Conservation (phyloP, 2,797 vertebrate genomes). For the Micrastur ruficollis region DNA sequence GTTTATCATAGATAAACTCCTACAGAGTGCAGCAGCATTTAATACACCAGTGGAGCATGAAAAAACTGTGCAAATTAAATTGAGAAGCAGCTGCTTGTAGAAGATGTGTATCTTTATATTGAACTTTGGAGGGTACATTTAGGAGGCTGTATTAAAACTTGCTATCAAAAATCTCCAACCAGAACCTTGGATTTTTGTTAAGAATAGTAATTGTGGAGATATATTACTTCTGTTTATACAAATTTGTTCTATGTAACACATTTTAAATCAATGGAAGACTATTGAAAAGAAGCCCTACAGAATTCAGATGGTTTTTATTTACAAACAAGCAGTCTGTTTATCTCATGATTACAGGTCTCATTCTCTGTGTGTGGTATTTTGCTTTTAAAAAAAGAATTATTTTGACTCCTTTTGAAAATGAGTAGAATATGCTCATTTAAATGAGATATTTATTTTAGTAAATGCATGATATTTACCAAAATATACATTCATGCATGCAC, state of each 20-base stretch:
- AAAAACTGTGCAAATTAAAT: constrained; percentile 93
- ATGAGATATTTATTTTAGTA: not conserved
- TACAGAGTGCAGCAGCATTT: constrained; percentile 88
- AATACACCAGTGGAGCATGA: constrained; percentile 95
- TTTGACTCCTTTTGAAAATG: not conserved
- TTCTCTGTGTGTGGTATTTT: not conserved
- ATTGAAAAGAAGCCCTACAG: not conserved
- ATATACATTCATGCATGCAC: not conserved
- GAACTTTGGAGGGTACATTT: constrained; percentile 74
- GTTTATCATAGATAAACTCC: constrained; percentile 91
- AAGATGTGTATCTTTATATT: constrained; percentile 95
- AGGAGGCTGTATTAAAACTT: constrained; percentile 67
- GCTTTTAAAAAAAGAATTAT: not conserved
- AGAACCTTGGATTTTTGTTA: constrained; percentile 42
- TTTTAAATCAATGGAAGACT: constrained; percentile 69
- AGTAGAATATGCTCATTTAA: not conserved
- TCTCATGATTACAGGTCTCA: not conserved
- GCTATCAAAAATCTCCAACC: constrained; percentile 59
- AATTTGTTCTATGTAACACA: constrained; percentile 62
- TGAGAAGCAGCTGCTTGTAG: constrained; percentile 87
- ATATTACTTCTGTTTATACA: not conserved
- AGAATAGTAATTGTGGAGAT: constrained; percentile 46
- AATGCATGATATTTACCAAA: not conserved
- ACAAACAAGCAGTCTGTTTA: not conserved
- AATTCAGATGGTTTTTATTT: not conserved